phyloP scores from a whole-genome alignment of 2,113 vertebrate species.

The Coreoperca whiteheadi region DNA sequence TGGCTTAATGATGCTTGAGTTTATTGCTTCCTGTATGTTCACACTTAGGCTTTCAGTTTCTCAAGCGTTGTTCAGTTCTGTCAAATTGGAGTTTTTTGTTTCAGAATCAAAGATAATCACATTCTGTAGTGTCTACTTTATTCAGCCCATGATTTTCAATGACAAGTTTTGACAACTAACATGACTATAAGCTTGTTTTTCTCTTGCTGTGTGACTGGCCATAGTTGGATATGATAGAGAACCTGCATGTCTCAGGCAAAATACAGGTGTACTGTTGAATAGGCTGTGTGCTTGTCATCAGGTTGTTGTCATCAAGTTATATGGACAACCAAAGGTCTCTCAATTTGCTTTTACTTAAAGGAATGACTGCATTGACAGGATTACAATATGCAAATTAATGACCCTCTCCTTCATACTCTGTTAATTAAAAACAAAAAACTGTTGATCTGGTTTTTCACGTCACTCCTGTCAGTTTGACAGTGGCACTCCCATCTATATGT shows the following conservation, averaged over 20 bases:
- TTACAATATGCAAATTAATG: background rate
- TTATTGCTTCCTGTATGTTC: background rate
- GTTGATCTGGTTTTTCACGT: background rate
- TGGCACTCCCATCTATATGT: background rate
- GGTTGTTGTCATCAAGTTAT: background rate
- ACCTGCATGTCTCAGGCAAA: background rate
- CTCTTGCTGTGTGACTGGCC: background rate
- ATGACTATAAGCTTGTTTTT: background rate
- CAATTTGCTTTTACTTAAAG: background rate
- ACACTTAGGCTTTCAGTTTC: background rate
- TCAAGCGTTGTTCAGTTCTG: background rate
- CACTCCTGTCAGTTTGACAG: background rate
- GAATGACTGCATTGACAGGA: background rate
- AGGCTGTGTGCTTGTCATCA: too few species aligned
- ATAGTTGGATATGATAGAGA: background rate
- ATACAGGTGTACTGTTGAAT: background rate
- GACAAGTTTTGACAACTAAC: background rate
- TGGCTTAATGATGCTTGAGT: slow-evolving; percentile 4
- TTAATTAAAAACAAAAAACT: background rate
- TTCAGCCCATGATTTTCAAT: background rate
- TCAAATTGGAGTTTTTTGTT: background rate
- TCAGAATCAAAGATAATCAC: background rate
- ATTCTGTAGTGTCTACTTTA: background rate
- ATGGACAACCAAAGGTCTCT: background rate
- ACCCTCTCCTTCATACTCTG: background rate